These are phyloP conservation scores for Xiphophorus maculatus DNA, from an alignment of 2,113 vertebrate genomes.

Conservation along the genomic window DNA sequence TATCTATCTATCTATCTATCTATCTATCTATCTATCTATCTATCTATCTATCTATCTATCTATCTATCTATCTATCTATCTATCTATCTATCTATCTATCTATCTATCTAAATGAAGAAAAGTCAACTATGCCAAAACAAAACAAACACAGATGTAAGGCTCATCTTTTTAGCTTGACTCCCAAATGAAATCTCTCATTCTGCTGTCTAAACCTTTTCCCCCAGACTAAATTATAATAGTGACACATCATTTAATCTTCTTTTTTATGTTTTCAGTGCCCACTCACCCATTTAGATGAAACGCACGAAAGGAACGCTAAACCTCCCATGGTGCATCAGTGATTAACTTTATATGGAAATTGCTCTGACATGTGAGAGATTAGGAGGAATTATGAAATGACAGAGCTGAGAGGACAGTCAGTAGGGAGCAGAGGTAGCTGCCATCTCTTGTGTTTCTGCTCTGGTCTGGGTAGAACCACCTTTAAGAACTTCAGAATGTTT, in stretches of 20 bases:
- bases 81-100: too few species aligned
- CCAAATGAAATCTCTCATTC: slow-evolving; percentile 12
- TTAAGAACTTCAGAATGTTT: too few species aligned
- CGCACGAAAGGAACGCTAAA: slow-evolving; percentile 30
- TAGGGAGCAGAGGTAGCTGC: too few species aligned
- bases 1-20: too few species aligned
- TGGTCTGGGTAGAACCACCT: too few species aligned
- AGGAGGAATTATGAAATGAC: slow-evolving; percentile 31
- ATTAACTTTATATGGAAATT: slow-evolving; percentile 52
- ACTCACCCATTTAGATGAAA: slow-evolving; percentile 40
- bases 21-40: too few species aligned
- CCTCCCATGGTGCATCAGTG: slow-evolving; percentile 29
- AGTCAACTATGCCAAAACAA: too few species aligned
- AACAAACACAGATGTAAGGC: too few species aligned
- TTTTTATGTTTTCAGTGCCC: slow-evolving; percentile 36
- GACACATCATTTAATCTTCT: slow-evolving; percentile 53
- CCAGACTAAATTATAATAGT: slow-evolving; percentile 37
- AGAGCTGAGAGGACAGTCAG: not conserved
- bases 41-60: too few species aligned
- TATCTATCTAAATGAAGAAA: too few species aligned
- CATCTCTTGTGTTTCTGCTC: too few species aligned
- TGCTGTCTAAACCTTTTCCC: slow-evolving; percentile 24
- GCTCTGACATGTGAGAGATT: slow-evolving; percentile 45
- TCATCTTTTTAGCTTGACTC: slow-evolving; percentile 1
- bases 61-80: not conserved